Percentiles rank a stretch among this genome's conserved stretches.
phyloP scores from a whole-genome alignment of 53 echinoderm and acorn worm species.

The Holothuria scabra region DNA sequence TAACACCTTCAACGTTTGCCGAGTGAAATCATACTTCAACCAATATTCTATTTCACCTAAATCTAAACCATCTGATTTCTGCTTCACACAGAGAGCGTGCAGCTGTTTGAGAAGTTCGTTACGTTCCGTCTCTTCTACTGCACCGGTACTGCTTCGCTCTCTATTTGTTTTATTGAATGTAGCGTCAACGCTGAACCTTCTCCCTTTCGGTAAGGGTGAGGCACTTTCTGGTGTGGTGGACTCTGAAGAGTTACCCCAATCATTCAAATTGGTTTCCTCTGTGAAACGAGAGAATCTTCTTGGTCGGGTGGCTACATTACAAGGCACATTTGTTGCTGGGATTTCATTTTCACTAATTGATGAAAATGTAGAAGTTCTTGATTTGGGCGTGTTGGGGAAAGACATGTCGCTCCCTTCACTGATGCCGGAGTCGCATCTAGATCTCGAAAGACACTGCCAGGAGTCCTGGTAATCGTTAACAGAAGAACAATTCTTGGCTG shows the following conservation, averaged over 20 bases:
- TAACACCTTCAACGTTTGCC: constrained; percentile 63
- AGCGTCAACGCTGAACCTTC: not conserved
- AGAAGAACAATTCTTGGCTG: not conserved
- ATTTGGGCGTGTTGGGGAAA: constrained; percentile 20
- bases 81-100: constrained; percentile 71
- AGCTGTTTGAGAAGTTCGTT: constrained; percentile 59
- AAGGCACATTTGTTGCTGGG: not conserved
- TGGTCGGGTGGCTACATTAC: not conserved
- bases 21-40: constrained; percentile 58
- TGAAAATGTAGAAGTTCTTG: constrained; percentile 36
- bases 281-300: constrained; percentile 8
- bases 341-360: constrained; percentile 19
- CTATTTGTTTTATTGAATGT: not conserved
- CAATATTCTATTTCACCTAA: constrained; percentile 72
- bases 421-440: constrained; percentile 42
- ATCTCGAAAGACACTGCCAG: constrained; percentile 25
- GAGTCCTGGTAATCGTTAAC: not conserved
- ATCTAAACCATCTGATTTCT: constrained; percentile 49
- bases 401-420: not conserved
- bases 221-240: constrained; percentile 36
- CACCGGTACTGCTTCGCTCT: not conserved
- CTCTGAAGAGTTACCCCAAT: constrained; percentile 25
- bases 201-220: not conserved
- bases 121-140: constrained; percentile 52
- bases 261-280: not conserved